Conservation (phyloP, 2,113 vertebrate genomes). For the Brachypteracias leptosomus region DNA sequence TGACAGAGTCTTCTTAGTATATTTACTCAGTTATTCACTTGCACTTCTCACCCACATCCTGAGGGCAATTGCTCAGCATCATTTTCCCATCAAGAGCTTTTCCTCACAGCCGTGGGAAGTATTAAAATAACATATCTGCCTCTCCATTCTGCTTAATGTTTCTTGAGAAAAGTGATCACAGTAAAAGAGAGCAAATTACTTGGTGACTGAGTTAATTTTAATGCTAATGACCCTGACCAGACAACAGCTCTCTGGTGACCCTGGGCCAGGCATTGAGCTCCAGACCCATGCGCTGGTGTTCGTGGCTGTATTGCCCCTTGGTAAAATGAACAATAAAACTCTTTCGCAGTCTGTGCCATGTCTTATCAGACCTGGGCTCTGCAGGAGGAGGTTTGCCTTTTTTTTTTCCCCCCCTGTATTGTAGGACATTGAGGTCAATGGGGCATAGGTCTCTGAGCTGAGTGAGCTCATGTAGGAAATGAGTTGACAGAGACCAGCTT, state of each 20-base stretch:
- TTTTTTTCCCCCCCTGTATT: neutral
- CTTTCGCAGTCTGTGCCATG: neutral
- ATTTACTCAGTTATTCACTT: constrained; percentile 55
- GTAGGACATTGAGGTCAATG: neutral
- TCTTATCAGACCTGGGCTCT: neutral
- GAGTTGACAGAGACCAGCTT: neutral
- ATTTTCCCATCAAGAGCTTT: constrained; percentile 16
- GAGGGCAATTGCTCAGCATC: neutral
- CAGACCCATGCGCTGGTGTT: fast-evolving
- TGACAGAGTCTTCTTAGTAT: neutral
- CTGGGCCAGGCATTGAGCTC: neutral
- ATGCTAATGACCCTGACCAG: neutral
- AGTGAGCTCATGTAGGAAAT: neutral
- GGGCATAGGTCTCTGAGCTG: neutral
- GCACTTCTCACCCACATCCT: constrained; percentile 20
- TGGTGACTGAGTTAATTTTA: neutral
- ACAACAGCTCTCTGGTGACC: neutral
- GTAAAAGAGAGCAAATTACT: neutral
- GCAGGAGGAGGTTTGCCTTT: neutral
- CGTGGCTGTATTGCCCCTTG: neutral
- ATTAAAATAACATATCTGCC: neutral
- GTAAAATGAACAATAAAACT: neutral
- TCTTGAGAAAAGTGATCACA: neutral
- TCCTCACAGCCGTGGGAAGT: neutral
- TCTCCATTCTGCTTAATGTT: neutral